Percentiles rank a stretch among this genome's conserved stretches.
Evolutionary conservation across 2,888 invertebrate species (phyloP).

Genomic region (Mythimna ferrago): DNA sequence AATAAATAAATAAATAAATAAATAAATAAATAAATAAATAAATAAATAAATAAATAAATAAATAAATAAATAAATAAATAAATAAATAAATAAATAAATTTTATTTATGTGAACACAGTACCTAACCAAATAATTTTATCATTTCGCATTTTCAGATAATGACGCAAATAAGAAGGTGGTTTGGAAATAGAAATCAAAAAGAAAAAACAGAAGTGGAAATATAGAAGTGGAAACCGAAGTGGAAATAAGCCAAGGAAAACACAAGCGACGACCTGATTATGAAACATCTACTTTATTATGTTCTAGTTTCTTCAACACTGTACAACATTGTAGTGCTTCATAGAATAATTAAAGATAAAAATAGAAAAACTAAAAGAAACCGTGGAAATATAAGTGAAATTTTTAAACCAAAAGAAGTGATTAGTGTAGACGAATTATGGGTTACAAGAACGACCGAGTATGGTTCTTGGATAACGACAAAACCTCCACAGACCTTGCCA

Average conservation of each 20-base stretch:
- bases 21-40: too few relatives aligned
- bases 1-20: too few relatives aligned
- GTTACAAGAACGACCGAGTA: background rate
- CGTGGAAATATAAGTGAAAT: slow-evolving; percentile 2
- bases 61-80: too few relatives aligned
- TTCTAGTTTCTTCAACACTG: slow-evolving; percentile 35
- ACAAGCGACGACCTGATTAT: slow-evolving; percentile 2
- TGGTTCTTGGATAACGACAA: background rate
- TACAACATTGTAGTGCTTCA: slow-evolving; percentile 4
- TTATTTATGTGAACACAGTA: too few relatives aligned
- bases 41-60: too few relatives aligned
- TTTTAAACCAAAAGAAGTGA: background rate
- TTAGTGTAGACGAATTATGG: background rate
- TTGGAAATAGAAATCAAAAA: slow-evolving; percentile 75
- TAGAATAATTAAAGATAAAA: background rate
- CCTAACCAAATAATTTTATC: background rate
- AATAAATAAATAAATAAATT: too few relatives aligned
- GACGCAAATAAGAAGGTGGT: slow-evolving; percentile 70
- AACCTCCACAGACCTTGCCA: slow-evolving; percentile 51
- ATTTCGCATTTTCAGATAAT: slow-evolving; percentile 72
- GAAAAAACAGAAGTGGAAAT: slow-evolving; percentile 70
- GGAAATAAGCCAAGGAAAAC: slow-evolving; percentile 13
- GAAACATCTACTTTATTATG: slow-evolving; percentile 12
- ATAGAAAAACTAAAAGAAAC: background rate
- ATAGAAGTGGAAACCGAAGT: slow-evolving; percentile 12